Conservation (phyloP, 2,888 invertebrate species). For the Nomada fucata region DNA sequence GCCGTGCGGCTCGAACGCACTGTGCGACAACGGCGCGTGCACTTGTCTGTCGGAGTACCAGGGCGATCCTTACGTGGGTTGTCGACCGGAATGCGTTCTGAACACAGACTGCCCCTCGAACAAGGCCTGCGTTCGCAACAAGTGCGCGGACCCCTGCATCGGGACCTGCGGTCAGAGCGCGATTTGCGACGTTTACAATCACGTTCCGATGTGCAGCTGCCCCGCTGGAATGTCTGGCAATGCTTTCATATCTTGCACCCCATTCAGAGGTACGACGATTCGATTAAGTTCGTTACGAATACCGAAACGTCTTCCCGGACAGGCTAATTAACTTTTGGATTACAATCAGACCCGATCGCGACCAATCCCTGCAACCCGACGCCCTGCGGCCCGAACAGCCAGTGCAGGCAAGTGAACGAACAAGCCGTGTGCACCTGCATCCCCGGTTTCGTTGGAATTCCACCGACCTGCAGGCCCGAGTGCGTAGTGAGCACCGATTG, state of each 20-base stretch:
- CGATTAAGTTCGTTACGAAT: not conserved
- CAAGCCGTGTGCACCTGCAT: constrained; percentile 88
- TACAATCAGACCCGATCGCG: constrained; percentile 35
- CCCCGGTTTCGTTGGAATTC: constrained; percentile 88
- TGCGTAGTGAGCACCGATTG: constrained; percentile 89
- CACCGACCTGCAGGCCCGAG: constrained; percentile 89
- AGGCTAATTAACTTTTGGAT: constrained; percentile 20
- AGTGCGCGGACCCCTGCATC: constrained; percentile 91
- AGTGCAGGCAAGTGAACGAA: constrained; percentile 87
- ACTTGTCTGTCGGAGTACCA: constrained; percentile 90
- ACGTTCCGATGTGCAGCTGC: constrained; percentile 84
- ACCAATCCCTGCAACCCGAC: constrained; percentile 87
- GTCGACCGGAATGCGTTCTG: constrained; percentile 91
- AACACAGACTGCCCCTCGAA: constrained; percentile 90
- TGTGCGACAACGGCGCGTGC: constrained; percentile 83
- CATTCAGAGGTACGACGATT: constrained; percentile 86
- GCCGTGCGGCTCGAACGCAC: constrained; percentile 85
- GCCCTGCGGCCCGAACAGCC: constrained; percentile 89
- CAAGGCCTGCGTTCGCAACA: constrained; percentile 90
- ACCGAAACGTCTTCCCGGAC: not conserved
- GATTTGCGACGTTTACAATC: constrained; percentile 84
- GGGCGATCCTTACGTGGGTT: constrained; percentile 90
- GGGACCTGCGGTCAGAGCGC: constrained; percentile 88
- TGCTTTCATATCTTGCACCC: constrained; percentile 87
- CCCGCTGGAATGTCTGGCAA: constrained; percentile 81